These are phyloP conservation scores for Drosophila arawakana DNA, from an alignment of 1,140 invertebrate species.

Conservation along the genomic window DNA sequence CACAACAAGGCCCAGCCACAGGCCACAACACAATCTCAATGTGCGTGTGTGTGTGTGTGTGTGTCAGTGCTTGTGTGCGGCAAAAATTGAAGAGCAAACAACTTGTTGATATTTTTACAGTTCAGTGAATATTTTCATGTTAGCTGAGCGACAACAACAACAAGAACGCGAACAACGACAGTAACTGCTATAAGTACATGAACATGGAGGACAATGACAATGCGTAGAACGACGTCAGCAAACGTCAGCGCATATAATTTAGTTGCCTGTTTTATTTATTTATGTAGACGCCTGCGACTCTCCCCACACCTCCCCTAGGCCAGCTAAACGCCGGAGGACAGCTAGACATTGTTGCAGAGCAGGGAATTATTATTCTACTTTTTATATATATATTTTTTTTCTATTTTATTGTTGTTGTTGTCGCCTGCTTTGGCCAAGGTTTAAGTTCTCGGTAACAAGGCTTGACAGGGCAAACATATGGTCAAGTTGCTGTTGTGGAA, in stretches of 20 bases:
- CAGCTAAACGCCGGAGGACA: slow-evolving; percentile 34
- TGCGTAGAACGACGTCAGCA: slow-evolving; percentile 65
- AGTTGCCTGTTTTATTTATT: slow-evolving; percentile 69
- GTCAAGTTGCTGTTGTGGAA: slow-evolving; percentile 30
- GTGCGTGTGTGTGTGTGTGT: slow-evolving; percentile 30
- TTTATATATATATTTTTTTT: slow-evolving; percentile 4
- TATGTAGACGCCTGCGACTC: slow-evolving; percentile 39
- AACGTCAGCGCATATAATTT: slow-evolving; percentile 65
- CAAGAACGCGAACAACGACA: slow-evolving; percentile 17
- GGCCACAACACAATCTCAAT: slow-evolving; percentile 43
- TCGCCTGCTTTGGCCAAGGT: slow-evolving; percentile 33
- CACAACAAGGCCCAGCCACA: slow-evolving; percentile 20
- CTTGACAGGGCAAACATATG: slow-evolving; percentile 65
- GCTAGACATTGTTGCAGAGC: slow-evolving; percentile 22
- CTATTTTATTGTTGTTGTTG: slow-evolving; percentile 24
- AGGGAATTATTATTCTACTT: slow-evolving; percentile 15
- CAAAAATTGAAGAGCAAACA: slow-evolving; percentile 74
- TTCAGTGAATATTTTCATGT: slow-evolving; percentile 75
- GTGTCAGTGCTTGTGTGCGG: slow-evolving; percentile 31
- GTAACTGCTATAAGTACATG: slow-evolving; percentile 15
- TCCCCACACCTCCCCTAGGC: neutral
- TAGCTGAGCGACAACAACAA: slow-evolving; percentile 35
- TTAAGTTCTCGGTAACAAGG: slow-evolving; percentile 50
- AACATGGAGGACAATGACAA: slow-evolving; percentile 42
- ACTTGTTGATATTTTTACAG: slow-evolving; percentile 82